These are phyloP conservation scores for Bradypodion pumilum DNA, from an alignment of 2,797 vertebrate species.

Conservation along the genomic window DNA sequence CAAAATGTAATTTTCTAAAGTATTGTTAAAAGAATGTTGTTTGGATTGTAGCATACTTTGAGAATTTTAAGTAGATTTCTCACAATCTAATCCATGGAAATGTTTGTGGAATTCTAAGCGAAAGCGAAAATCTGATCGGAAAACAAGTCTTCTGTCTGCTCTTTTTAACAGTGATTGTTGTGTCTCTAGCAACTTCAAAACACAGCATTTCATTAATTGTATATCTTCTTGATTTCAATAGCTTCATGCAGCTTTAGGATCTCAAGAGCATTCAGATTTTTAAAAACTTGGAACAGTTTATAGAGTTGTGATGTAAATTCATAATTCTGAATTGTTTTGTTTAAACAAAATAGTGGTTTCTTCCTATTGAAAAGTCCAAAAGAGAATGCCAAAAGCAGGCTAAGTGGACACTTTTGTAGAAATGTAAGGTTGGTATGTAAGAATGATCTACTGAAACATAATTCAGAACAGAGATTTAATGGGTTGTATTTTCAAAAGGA, in stretches of 20 bases:
- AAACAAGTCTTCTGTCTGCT: background rate
- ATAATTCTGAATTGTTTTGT: background rate
- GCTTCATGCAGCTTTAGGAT: background rate
- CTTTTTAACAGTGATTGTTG: background rate
- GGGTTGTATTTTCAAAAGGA: slow-evolving; percentile 73
- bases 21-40: background rate
- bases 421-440: slow-evolving; percentile 46
- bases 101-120: slow-evolving; percentile 6
- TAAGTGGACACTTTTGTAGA: slow-evolving; percentile 50
- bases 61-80: slow-evolving; percentile 1
- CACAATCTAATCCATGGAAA: background rate
- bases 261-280: background rate
- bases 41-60: background rate
- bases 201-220: slow-evolving; percentile 6
- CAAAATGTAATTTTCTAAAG: background rate
- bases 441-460: slow-evolving; percentile 76
- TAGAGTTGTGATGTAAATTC: background rate
- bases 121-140: slow-evolving; percentile 21
- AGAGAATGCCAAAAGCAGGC: slow-evolving; percentile 49
- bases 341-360: slow-evolving; percentile 46
- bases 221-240: accelerated
- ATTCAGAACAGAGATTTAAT: slow-evolving; percentile 73
- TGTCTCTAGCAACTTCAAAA: background rate
- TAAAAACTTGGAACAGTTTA: background rate
- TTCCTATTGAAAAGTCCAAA: slow-evolving; percentile 42